phyloP scores from a whole-genome alignment of 2,888 invertebrate genomes.

The Odontomyia ornata region DNA sequence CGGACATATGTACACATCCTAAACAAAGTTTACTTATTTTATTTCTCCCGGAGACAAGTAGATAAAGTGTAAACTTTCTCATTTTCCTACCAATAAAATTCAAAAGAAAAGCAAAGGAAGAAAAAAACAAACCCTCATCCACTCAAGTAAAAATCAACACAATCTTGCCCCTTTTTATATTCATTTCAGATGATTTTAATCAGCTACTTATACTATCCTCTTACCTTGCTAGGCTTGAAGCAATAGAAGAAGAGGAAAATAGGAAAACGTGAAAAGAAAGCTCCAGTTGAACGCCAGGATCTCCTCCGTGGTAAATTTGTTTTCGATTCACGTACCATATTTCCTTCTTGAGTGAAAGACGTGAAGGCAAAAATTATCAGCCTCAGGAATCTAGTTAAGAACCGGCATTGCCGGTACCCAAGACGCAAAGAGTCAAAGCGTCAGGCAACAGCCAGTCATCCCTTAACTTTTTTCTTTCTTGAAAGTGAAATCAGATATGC shows the following conservation, averaged over 20 bases:
- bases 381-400: constrained; percentile 29
- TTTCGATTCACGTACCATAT: constrained; percentile 45
- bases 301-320: constrained; percentile 12
- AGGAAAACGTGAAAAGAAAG: not conserved
- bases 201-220: not conserved
- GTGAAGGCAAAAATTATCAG: constrained; percentile 35
- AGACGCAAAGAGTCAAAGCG: not conserved
- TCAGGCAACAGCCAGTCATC: not conserved
- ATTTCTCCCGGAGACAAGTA: not conserved
- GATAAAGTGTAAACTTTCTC: not conserved
- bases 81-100: not conserved
- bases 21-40: not conserved
- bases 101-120: not conserved
- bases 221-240: not conserved
- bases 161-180: constrained; percentile 16
- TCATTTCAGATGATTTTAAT: constrained; percentile 39
- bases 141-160: constrained; percentile 15
- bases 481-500: constrained; percentile 41
- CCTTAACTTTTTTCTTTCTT: constrained; percentile 20
- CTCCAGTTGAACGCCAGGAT: not conserved
- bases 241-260: not conserved
- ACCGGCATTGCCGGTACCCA: not conserved
- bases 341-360: constrained; percentile 19
- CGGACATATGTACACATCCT: not conserved
- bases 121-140: not conserved